Conservation (phyloP, 2,888 invertebrate genomes). For the Coelopa pilipes region DNA sequence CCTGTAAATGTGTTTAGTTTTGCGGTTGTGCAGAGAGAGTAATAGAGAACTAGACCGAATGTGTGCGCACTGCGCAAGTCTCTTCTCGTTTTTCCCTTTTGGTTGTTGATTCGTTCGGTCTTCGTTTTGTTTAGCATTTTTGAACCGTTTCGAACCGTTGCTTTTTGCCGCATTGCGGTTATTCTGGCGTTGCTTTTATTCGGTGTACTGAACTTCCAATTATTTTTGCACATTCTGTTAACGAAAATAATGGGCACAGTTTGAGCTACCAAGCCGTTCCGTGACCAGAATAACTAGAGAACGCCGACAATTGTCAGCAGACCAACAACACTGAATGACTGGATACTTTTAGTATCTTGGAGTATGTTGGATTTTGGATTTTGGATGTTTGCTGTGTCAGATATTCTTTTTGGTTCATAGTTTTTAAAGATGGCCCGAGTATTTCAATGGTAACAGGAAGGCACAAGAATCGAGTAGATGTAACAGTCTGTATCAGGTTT, state of each 20-base stretch:
- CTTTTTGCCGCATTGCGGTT: conserved; percentile 68
- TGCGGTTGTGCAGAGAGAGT: background rate
- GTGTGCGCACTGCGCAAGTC: no score
- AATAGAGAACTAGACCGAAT: background rate
- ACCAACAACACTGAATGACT: no score
- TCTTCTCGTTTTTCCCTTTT: background rate
- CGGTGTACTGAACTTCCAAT: conserved; percentile 40
- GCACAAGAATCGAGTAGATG: no score
- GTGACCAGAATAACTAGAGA: conserved; percentile 11
- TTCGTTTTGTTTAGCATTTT: conserved; percentile 29
- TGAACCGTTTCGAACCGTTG: conserved; percentile 61
- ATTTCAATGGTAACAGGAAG: no score
- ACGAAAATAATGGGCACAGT: conserved; percentile 18
- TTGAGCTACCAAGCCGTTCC: background rate
- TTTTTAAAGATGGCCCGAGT: no score
- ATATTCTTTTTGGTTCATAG: no score
- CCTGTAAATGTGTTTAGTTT: background rate
- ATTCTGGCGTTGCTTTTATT: conserved; percentile 57
- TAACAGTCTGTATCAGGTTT: no score
- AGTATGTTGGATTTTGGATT: no score
- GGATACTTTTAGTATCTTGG: no score
- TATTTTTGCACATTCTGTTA: conserved; percentile 32
- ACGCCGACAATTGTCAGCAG: background rate
- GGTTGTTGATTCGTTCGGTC: conserved; percentile 26
- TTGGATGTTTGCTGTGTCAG: no score